These are phyloP conservation scores for Tuberolachnus salignus DNA, from an alignment of 2,888 invertebrate genomes.

Conservation along the genomic window DNA sequence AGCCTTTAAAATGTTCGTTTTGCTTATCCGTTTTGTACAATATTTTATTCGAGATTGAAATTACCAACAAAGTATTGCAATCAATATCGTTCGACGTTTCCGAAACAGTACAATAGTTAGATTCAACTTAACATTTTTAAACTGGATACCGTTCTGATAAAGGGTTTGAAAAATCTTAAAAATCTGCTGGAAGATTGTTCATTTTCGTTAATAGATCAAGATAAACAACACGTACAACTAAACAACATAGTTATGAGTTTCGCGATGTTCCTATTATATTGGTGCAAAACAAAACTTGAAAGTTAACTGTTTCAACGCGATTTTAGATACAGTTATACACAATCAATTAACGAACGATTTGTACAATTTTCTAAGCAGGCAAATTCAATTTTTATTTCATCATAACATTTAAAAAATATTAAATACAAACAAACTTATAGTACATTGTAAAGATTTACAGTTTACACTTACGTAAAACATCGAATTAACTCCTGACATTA, in stretches of 20 bases:
- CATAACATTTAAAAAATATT: too few species aligned
- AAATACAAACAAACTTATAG: too few species aligned
- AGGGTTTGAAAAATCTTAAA: neutral
- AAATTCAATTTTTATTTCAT: too few species aligned
- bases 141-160: neutral
- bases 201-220: too few species aligned
- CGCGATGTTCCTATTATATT: constrained; percentile 14
- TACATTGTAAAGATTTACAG: too few species aligned
- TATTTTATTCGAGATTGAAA: too few species aligned
- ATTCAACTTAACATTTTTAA: neutral
- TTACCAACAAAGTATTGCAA: constrained; percentile 3
- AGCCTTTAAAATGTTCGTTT: neutral
- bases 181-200: neutral
- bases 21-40: neutral
- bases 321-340: neutral
- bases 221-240: too few species aligned
- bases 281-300: constrained; percentile 14
- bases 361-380: too few species aligned
- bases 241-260: constrained; percentile 5
- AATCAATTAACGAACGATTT: too few species aligned
- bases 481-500: too few species aligned
- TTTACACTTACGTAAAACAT: too few species aligned
- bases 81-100: neutral
- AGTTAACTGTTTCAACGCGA: constrained; percentile 11
- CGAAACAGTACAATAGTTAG: constrained; percentile 2